Evolutionary conservation across 2,113 vertebrate genomes (phyloP), one percentile per base, ranked within the genome.

Genomic region (Campylomormyrus tamandua): DNA sequence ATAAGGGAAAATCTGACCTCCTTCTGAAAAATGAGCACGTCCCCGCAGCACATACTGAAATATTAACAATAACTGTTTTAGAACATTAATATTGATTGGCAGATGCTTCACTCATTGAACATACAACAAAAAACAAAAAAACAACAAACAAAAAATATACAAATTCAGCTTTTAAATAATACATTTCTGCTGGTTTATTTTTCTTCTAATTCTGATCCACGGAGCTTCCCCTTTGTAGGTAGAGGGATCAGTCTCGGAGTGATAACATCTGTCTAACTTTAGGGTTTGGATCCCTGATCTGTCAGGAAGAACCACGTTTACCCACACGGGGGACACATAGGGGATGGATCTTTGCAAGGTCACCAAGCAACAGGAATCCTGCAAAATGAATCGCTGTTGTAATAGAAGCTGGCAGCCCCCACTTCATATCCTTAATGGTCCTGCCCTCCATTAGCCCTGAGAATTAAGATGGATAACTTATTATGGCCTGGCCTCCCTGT

Each of bases 401-500:
- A 93, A 94, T 91, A 92, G 83, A 92, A 94, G 88, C 88, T 70
- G 91, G 90, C 94, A 94, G 88, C 92, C 80, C 89, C 92, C 92
- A 91, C 92, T 93, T 93, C 92, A 94, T 92, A 93, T 93, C 91
- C 91, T 90, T 94, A 94, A 95, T 95, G 90, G 89, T 90, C 94
- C 93, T 95, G 93, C 92, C 94, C 95, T 94, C 93, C 93, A 94
- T 95, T 93, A 95, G 92, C 93, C 92, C 88, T 84, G 56, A 85
- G 90, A 94, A 96, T 95, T 93, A 94, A 95, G 94, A 95, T 93
- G 92, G 94, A 95, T 95, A 93, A 94, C 94, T 93, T 93, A 91
- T 89, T 70, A 89, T 90, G 83, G 92, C 91, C 48, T 80, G 56
- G 46, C 90, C 42, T 80, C 35, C 77, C 27, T 42, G n/a, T 31